Evolutionary conservation across 2,797 vertebrate species (phyloP).

Genomic region (Fundulus diaphanus): DNA sequence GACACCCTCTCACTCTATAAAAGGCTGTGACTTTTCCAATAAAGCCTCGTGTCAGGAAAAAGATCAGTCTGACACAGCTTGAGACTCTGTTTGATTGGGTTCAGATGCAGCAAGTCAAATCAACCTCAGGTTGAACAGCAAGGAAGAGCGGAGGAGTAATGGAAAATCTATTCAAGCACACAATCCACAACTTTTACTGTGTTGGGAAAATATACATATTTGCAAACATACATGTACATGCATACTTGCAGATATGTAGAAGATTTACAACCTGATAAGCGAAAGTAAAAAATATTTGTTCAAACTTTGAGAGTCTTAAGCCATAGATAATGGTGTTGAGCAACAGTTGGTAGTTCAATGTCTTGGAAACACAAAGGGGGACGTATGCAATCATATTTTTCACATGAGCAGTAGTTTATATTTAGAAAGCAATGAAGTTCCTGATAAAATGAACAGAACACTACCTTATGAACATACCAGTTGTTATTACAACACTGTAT

Average conservation of each 20-base stretch:
- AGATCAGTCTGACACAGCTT: conserved; percentile 54
- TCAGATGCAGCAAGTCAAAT: conserved; percentile 54
- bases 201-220: conserved; percentile 3
- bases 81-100: conserved; percentile 61
- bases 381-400: background rate
- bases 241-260: background rate
- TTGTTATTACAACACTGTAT: background rate
- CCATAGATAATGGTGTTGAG: conserved; percentile 33
- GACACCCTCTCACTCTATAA: conserved; percentile 79
- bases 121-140: conserved; percentile 36
- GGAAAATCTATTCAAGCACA: background rate
- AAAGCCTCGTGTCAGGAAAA: conserved; percentile 68
- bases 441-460: conserved; percentile 22
- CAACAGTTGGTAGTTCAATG: conserved; percentile 14
- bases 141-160: conserved; percentile 3
- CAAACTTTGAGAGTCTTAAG: background rate
- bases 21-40: conserved; percentile 76
- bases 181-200: background rate
- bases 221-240: background rate
- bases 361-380: conserved; percentile 2
- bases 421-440: conserved; percentile 20
- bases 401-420: background rate
- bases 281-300: background rate
- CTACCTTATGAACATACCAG: conserved; percentile 7
- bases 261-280: background rate